These are phyloP conservation scores for Tylochromis polylepis DNA, from an alignment of 2,113 vertebrate genomes.

Conservation along the genomic window DNA sequence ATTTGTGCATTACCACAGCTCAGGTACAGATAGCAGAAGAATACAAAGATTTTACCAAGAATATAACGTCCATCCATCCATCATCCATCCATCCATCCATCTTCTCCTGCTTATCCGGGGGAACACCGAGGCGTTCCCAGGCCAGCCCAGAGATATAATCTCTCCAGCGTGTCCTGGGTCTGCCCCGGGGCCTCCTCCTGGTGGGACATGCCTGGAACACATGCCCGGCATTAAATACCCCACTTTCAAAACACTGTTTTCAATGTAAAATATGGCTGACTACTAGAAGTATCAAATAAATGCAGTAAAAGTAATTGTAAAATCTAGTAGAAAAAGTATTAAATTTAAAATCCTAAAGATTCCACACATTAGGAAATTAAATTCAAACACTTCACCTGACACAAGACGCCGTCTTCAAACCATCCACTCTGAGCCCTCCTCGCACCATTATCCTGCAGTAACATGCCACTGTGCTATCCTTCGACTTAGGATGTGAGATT, in stretches of 20 bases:
- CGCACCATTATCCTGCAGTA: not conserved
- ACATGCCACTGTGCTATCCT: too few species aligned
- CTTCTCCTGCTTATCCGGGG: too few species aligned
- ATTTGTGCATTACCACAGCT: too few species aligned
- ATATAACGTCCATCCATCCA: too few species aligned
- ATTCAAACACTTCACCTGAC: not conserved
- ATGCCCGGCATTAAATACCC: not conserved
- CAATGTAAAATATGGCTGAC: not conserved
- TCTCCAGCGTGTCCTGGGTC: too few species aligned
- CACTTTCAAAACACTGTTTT: not conserved
- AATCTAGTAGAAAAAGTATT: not conserved
- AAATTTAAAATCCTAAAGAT: not conserved
- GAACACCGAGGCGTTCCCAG: too few species aligned
- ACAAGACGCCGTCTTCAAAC: rapidly evolving
- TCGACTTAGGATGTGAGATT: not conserved
- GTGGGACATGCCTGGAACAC: too few species aligned
- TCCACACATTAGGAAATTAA: not conserved
- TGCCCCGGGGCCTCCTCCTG: too few species aligned
- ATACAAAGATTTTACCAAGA: too few species aligned
- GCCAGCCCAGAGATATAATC: too few species aligned
- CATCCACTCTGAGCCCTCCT: not conserved
- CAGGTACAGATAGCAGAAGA: too few species aligned
- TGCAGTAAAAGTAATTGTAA: not conserved
- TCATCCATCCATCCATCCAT: too few species aligned
- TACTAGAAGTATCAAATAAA: not conserved